Base-by-base conservation (phyloP, 1,140 invertebrate genomes). In the Platorchestia sp. region DNA sequence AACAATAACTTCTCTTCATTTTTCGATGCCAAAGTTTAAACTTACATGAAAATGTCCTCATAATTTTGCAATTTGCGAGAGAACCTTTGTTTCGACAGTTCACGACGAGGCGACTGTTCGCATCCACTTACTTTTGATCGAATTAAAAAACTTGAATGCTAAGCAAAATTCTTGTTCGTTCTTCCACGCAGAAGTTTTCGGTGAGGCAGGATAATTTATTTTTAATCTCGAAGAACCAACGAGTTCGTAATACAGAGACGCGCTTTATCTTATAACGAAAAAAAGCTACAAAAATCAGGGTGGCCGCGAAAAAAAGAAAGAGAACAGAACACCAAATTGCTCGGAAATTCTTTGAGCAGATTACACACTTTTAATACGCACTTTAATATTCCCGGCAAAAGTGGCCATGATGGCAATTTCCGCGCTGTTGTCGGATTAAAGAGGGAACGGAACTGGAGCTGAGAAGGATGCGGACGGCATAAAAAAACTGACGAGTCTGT, bases 291-390 rank as follows among this genome's bases (percentile, higher is more conserved):
- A 75, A 75, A 75, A 75, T 75, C 59, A 22, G 14, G 10, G 59
- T 36, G 59, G 59, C 1, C 59, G 10, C n/a, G n/a, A n/a, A n/a
- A 75, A 75, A 75, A 75, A 75, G 14, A 22, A 22, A 36, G 59
- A 75, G 27, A 75, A 45, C 27, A 43, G 41, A 90, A 90, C 87
- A 90, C 87, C 87, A 90, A 90, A 90, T 90, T 90, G 87, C 87
- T 90, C 87, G 87, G 87, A 90, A 90, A 90, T 90, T 90, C 87
- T 90, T 90, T 90, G 87, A 90, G 87, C 44, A 90, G 87, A 90
- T 90, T 90, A 90, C 87, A 42, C 41, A 43, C 87, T 90, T 90
- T 90, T 90, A 90, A 90, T 90, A 90, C 44, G 87, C 87, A 45
- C 44, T 90, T 44, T 90, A 90, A 90, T 90, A 90, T 90, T 90